Conservation (phyloP, 2,888 invertebrate genomes). For the Meiosimyza platycephala region DNA sequence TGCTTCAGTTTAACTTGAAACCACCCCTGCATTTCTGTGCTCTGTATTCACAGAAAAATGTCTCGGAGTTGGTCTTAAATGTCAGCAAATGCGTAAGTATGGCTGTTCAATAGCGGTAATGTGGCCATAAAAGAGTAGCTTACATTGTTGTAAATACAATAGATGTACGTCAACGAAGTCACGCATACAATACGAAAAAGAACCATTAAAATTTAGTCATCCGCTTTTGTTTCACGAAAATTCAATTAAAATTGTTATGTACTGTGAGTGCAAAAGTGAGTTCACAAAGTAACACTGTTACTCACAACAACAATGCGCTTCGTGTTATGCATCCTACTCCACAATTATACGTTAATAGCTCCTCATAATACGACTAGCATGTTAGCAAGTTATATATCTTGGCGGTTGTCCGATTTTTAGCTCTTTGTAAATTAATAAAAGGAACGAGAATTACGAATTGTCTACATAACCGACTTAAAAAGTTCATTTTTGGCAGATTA, state of each 20-base stretch:
- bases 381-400: constrained; percentile 7
- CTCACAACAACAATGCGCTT: not conserved
- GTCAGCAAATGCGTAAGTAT: too few species aligned
- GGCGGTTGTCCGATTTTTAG: constrained; percentile 4
- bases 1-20: too few species aligned
- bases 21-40: too few species aligned
- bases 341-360: not conserved
- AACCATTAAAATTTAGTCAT: constrained; percentile 1
- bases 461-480: not conserved
- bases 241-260: constrained; percentile 6
- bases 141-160: too few species aligned
- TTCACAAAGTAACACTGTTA: not conserved
- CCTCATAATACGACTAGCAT: constrained; percentile 12
- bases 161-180: not conserved
- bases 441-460: too few species aligned
- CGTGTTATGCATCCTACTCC: too few species aligned
- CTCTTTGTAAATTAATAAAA: constrained; percentile 7
- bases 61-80: too few species aligned
- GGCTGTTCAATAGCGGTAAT: too few species aligned
- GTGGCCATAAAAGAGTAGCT: too few species aligned
- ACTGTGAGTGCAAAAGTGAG: too few species aligned
- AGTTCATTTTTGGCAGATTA: too few species aligned
- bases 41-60: too few species aligned
- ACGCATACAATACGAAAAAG: constrained; percentile 17
- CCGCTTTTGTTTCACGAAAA: not conserved